Base-by-base conservation (phyloP, 2,888 invertebrate genomes). In the Dolichopus griseipennis region DNA sequence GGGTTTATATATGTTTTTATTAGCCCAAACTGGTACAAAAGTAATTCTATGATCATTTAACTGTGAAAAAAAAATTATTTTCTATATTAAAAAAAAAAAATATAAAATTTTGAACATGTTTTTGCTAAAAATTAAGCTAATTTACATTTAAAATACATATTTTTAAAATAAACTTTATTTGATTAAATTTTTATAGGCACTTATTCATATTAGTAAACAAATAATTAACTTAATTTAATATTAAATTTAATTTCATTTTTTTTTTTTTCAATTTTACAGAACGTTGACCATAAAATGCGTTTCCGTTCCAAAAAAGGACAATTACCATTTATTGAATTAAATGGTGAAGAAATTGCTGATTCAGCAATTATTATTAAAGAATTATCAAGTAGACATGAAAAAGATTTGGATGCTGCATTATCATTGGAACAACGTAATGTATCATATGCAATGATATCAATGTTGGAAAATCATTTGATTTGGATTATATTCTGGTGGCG, bases 401-500 rank as follows among this genome's bases (percentile, higher is more conserved):
- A 91, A 80, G 91, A 95, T 77, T 83, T 93, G 74, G 95, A 96
- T 81, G 88, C 89, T 6, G 89, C 86, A 63, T 85, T 97, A 73
- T 90, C 90, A 70, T 84, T 89, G 73, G 93, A 93, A 78, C 95
- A 97, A 81, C 90, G 90, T 73, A 92, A 91, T 78, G 87, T 93
- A 70, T 88, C 94, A 27, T 92, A 96, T 82, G 95, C 95, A 68
- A 93, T 93, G 85, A 91, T 92, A 78, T 92, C 93, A 72, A 95
- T 97, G 94, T 88, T 95, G 75, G 95, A 96, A 83, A 95, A 96
- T 79, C 94, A 96, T 80, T 87, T 96, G 63, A 88, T 90, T 69
- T 95, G 95, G 95, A 92, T 94, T 75, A 87, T 93, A 70, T 86
- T 90, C 80, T 93, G 92, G 87, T 95, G 95, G 95, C 90, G 94